These are phyloP conservation scores for Labeo calbasu DNA, from an alignment of 2,797 vertebrate genomes.

Conservation along the genomic window DNA sequence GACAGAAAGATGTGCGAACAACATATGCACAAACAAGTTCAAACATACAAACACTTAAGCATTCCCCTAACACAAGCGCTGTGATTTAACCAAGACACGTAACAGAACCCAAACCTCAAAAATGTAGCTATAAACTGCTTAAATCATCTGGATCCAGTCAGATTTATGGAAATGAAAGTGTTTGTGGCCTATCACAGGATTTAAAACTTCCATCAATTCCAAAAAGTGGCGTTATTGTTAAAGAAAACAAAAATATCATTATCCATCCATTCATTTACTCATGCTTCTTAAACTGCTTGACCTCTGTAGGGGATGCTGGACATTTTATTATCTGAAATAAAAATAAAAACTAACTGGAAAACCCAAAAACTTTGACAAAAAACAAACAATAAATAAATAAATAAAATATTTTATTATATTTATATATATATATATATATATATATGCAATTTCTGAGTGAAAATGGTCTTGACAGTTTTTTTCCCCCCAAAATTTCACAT, in stretches of 20 bases:
- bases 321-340: background rate
- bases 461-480: too few species aligned
- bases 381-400: too few species aligned
- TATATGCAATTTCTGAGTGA: too few species aligned
- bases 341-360: background rate
- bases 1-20: constrained; percentile 25
- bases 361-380: too few species aligned
- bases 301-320: background rate
- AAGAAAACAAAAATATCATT: background rate
- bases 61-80: background rate
- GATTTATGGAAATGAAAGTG: background rate
- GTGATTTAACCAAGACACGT: background rate
- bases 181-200: background rate
- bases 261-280: background rate
- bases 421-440: too few species aligned
- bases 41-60: background rate
- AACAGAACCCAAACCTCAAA: background rate
- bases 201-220: background rate
- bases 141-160: background rate
- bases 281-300: background rate
- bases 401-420: too few species aligned
- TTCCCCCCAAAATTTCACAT: too few species aligned
- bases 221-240: background rate
- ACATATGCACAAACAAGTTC: constrained; percentile 33
- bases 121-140: background rate